Base-by-base conservation (phyloP, 2,797 vertebrate species). In the Trematomus bernacchii region DNA sequence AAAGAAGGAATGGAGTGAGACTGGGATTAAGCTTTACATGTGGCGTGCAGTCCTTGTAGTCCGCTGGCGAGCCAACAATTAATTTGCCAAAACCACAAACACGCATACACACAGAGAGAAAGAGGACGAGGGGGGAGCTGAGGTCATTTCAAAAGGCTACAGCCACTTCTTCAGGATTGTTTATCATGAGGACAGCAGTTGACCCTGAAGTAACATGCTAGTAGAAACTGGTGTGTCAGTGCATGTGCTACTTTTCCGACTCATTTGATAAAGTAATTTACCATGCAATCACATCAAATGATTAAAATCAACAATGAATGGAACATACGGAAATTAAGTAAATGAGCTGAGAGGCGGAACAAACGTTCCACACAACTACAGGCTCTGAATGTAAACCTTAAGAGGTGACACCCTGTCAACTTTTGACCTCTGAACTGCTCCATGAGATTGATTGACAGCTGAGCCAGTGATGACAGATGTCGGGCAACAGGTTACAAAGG, bases 391-490 rank as follows among this genome's bases (percentile, higher is more conserved):
- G 52, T 67, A 66, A 66, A 62, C 53, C 55, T 54, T 18, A 65
- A 69, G 64, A 77, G 64, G 69, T 83, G 78, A 77, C 79, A 82
- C 61, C 50, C 15, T 73, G 71, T 83, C 65, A 86, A n/a, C 79
- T 61, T 85, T 80, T 86, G 65, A 86, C 87, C 86, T 84, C 40
- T 85, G 71, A 85, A 43, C 67, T 57, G 2, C 16, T 44, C 60
- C 52, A 62, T 51, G 10, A 76, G 47, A 57, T 4, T 88, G 78
- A 89, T 10, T 65, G 86, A 80, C 83, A 79, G 85, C 66, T 62
- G 64, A 83, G 73, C 23, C 51, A 6, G 71, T 18, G 77, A n/a
- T 90, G 87, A 88, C 85, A 88, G 83, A 76, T 60, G 83, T 74
- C 81, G 71, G 33, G 9, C 60, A 61, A 71, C 72, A 89, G 80